A percentile compares a stretch with the other conserved stretches of the same genome.
phyloP scores from a whole-genome alignment of 1,140 invertebrate species.

The Trichonephila inaurata region DNA sequence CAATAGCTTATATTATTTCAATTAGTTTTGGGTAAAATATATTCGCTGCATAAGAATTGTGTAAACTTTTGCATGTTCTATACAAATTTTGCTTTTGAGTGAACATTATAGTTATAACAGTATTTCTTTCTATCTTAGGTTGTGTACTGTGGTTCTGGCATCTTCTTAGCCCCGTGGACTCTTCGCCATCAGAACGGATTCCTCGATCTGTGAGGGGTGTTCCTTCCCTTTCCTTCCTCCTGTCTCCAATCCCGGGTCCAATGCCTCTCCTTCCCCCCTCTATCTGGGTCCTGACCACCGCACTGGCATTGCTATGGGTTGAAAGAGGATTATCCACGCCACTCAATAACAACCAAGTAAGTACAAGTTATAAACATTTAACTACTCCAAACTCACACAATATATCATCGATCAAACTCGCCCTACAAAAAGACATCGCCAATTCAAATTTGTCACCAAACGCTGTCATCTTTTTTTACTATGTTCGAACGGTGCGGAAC shows the following conservation, averaged over 20 bases:
- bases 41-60: background rate
- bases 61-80: background rate
- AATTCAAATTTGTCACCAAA: too few relatives aligned
- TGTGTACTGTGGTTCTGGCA: background rate
- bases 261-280: constrained; percentile 67
- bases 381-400: too few relatives aligned
- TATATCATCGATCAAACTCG: too few relatives aligned
- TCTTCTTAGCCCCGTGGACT: background rate
- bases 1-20: too few relatives aligned
- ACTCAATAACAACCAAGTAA: constrained; percentile 54
- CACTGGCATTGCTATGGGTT: constrained; percentile 64
- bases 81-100: too few relatives aligned
- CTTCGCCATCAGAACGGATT: constrained; percentile 60
- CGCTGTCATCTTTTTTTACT: too few relatives aligned
- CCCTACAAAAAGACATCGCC: too few relatives aligned
- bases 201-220: constrained; percentile 54
- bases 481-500: too few relatives aligned
- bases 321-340: constrained; percentile 55
- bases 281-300: constrained; percentile 54
- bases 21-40: too few relatives aligned
- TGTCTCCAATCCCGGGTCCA: constrained; percentile 33
- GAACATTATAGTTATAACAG: background rate
- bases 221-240: constrained; percentile 51
- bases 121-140: background rate
- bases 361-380: background rate